Evolutionary conservation across 2,888 invertebrate genomes (phyloP).

Genomic region (Gasteruption jaculator): DNA sequence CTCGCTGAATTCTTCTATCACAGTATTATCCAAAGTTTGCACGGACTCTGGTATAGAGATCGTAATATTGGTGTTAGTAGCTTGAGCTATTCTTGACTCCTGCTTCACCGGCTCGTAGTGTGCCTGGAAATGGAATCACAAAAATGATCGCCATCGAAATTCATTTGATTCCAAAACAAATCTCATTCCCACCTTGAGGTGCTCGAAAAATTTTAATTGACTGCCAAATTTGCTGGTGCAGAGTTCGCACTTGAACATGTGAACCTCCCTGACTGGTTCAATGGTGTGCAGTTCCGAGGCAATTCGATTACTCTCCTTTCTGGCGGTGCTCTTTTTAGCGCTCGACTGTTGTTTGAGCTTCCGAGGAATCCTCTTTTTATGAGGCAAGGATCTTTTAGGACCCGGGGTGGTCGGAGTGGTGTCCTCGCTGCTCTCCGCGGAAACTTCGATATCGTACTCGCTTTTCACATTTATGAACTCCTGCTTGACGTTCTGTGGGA

Average conservation of each 20-base stretch:
- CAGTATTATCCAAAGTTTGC: constrained; percentile 51
- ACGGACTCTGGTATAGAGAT: constrained; percentile 35
- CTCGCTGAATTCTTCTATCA: constrained; percentile 76
- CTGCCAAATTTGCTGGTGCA: constrained; percentile 73
- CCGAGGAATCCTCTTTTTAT: constrained; percentile 79
- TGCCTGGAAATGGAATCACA: constrained; percentile 37
- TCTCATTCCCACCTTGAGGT: constrained; percentile 67
- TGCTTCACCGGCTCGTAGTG: constrained; percentile 48
- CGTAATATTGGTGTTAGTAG: constrained; percentile 46
- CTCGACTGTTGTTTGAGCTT: constrained; percentile 61
- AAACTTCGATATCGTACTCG: constrained; percentile 50
- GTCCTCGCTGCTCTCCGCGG: constrained; percentile 52
- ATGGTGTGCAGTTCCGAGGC: constrained; percentile 25
- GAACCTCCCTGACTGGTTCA: constrained; percentile 42
- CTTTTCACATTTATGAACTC: constrained; percentile 48
- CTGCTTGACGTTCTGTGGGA: constrained; percentile 40
- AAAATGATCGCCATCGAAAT: constrained; percentile 25
- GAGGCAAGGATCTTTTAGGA: constrained; percentile 70
- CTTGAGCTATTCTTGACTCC: constrained; percentile 41
- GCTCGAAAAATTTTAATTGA: constrained; percentile 80
- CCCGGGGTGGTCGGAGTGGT: constrained; percentile 46
- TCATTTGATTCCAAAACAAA: neutral
- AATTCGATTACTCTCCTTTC: constrained; percentile 34
- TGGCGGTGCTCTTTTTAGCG: constrained; percentile 35
- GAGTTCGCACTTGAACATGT: constrained; percentile 68